Evolutionary conservation across 2,797 vertebrate genomes (phyloP).

Genomic region (Coendou prehensilis): DNA sequence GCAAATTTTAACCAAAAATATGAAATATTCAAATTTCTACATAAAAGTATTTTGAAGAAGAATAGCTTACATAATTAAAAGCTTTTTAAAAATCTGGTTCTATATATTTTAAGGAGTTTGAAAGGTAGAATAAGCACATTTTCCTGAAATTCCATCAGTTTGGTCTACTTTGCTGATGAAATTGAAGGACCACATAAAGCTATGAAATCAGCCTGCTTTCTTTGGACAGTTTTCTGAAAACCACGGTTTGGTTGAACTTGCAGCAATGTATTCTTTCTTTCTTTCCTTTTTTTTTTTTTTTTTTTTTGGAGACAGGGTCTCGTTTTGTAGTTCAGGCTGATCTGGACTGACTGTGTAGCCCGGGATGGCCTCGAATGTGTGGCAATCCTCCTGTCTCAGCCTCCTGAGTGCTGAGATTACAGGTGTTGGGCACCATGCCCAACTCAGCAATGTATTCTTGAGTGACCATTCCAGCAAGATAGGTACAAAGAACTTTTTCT

Average conservation of each 20-base stretch:
- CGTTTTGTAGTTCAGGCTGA: background rate
- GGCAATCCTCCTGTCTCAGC: too few species aligned
- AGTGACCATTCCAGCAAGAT: background rate
- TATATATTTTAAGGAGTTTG: background rate
- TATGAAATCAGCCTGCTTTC: background rate
- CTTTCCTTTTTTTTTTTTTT: background rate
- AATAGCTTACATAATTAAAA: slow-evolving; percentile 7
- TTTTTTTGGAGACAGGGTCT: background rate
- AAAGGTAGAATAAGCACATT: background rate
- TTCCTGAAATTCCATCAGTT: slow-evolving; percentile 1
- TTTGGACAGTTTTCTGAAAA: background rate
- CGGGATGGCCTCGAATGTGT: too few species aligned
- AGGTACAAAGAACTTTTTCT: background rate
- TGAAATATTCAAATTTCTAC: background rate
- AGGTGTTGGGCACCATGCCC: too few species aligned
- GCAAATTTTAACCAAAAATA: background rate
- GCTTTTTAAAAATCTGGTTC: background rate
- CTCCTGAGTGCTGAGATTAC: too few species aligned
- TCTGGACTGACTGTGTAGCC: background rate
- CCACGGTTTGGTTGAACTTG: background rate
- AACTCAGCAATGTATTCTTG: background rate
- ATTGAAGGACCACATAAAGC: background rate
- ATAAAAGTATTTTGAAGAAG: background rate
- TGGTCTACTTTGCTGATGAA: background rate
- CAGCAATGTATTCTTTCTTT: background rate